Conservation (phyloP, 2,797 vertebrate species). For the Hemibagrus guttatus region DNA sequence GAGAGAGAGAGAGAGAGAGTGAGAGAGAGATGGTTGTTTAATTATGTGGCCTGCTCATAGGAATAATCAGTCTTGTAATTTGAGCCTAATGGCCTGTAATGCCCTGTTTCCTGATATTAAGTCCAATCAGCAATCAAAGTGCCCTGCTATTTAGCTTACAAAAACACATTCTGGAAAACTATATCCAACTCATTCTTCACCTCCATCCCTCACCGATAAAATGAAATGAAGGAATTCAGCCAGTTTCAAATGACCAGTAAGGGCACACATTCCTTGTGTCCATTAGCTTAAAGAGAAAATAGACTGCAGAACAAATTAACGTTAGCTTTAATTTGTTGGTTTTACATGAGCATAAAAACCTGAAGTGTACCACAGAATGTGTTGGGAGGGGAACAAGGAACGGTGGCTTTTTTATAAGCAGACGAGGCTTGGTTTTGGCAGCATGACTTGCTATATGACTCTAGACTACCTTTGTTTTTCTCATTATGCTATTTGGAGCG, state of each 20-base stretch:
- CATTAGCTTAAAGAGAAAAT: constrained; percentile 60
- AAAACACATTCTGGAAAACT: constrained; percentile 63
- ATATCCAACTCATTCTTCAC: constrained; percentile 47
- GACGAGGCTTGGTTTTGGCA: constrained; percentile 65
- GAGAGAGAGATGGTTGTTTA: constrained; percentile 41
- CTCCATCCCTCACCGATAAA: constrained; percentile 41
- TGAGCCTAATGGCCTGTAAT: constrained; percentile 67
- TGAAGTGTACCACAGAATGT: constrained; percentile 56
- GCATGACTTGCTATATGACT: constrained; percentile 46
- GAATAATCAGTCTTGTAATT: constrained; percentile 64
- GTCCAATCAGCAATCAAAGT: constrained; percentile 69
- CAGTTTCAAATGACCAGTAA: constrained; percentile 45
- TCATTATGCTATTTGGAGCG: constrained; percentile 64
- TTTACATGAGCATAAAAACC: constrained; percentile 59
- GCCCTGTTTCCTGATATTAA: constrained; percentile 74
- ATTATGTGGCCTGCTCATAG: constrained; percentile 38
- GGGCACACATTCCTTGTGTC: constrained; percentile 52
- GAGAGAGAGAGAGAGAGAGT: constrained; percentile 51
- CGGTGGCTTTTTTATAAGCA: constrained; percentile 60
- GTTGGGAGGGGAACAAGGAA: constrained; percentile 54
- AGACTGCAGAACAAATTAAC: constrained; percentile 60
- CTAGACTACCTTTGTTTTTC: constrained; percentile 68
- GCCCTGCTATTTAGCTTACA: constrained; percentile 56
- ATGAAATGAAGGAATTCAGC: constrained; percentile 43
- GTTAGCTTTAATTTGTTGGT: constrained; percentile 61